Evolutionary conservation across 1,140 invertebrate species (phyloP), one percentile per base, ranked within the genome.

Genomic region (Philotrypesis tridentata): DNA sequence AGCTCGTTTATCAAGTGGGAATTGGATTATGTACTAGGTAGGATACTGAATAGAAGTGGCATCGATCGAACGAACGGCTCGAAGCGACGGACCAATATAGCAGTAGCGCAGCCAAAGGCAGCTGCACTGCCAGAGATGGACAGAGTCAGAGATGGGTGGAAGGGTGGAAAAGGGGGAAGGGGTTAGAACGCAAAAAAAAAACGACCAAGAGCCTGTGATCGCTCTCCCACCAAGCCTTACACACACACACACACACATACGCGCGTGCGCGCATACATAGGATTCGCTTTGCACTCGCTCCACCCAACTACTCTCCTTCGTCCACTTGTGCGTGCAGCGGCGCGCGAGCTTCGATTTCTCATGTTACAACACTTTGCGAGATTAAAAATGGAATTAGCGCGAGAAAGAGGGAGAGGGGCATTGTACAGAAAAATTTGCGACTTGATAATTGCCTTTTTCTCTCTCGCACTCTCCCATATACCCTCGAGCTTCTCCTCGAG

Each of bases 1-100:
- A 79, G 83, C 83, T 84, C 84, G 83, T 82, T 85, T 85, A 85
- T 84, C 84, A 85, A 85, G 73, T 80, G 84, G 83, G 75, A 85
- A 84, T 84, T 85, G 84, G 80, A 85, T 85, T 84, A 84, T 84
- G 80, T 83, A 83, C 83, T 77, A 55, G 72, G 12, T 65, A n/a
- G 33, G 77, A 78, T 85, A 82, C 77, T 74, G 84, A 85, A 84
- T 84, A 71, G 80, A 84, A 82, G 83, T 82, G 74, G 80, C 75
- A 81, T 78, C 83, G 78, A 83, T 84, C 80, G 78, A 74, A 63
- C 63, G 48, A 55, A 55, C 48, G 29, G 71, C 71, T 68, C 68
- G 43, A 27, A 75, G 14, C 63, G 12, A 33, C 71, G 67, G 11
- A n/a, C 33, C 33, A 37, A 9, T 37, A 37, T 37, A 37, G 33